Percentiles rank a stretch among this genome's conserved stretches.
These are phyloP conservation scores for Gonioctena quinquepunctata DNA, from an alignment of 1,140 invertebrate genomes.

Conservation along the genomic window DNA sequence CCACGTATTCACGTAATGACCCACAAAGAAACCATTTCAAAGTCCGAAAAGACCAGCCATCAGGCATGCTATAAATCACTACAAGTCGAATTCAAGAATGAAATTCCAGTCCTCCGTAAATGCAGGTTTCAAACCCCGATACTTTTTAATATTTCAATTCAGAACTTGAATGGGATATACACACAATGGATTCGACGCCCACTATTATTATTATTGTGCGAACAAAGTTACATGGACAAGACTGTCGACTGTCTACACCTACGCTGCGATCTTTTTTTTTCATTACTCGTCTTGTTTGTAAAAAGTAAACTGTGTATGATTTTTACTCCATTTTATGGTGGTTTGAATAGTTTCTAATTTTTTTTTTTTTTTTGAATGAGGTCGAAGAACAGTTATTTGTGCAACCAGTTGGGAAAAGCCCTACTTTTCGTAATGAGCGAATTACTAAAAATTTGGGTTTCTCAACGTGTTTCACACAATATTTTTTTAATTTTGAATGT, in stretches of 20 bases:
- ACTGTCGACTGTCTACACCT: constrained; percentile 18
- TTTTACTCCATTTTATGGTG: too few species aligned
- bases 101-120: background rate
- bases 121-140: constrained; percentile 10
- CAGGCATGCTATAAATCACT: background rate
- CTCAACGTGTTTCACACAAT: too few species aligned
- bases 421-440: too few species aligned
- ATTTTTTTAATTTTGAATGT: too few species aligned
- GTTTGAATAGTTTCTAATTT: too few species aligned
- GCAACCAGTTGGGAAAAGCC: too few species aligned
- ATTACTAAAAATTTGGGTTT: too few species aligned
- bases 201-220: constrained; percentile 33
- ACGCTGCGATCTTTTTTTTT: constrained; percentile 18
- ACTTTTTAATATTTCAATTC: constrained; percentile 24
- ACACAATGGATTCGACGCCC: constrained; percentile 33
- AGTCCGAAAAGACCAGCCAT: too few species aligned
- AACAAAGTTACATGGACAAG: constrained; percentile 24
- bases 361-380: too few species aligned
- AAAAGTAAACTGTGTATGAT: background rate
- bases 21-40: too few species aligned
- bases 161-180: constrained; percentile 29
- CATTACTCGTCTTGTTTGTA: background rate
- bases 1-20: too few species aligned
- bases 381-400: too few species aligned
- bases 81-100: background rate